phyloP scores from a whole-genome alignment of 2,113 vertebrate species.

The Ellobius talpinus region DNA sequence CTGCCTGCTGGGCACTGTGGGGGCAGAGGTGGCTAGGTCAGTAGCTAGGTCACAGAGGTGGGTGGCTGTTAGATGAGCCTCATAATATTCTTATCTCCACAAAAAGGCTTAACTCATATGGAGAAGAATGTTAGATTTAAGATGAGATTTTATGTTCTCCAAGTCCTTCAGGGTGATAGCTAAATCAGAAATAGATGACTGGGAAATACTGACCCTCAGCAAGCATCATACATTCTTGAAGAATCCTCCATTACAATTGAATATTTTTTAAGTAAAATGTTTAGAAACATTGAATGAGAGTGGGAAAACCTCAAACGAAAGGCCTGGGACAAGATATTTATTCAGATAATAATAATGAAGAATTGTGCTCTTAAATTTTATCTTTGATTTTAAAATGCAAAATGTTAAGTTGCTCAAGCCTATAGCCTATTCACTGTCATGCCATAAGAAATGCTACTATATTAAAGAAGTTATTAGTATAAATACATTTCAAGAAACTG shows the following conservation, averaged over 20 bases:
- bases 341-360: neutral
- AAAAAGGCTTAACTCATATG: neutral
- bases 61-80: neutral
- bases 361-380: slow-evolving; percentile 15
- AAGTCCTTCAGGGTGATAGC: neutral
- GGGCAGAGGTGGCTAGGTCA: no score
- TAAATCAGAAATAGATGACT: neutral
- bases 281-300: slow-evolving; percentile 7
- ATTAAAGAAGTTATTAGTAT: slow-evolving; percentile 64
- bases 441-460: slow-evolving; percentile 46
- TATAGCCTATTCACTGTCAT: neutral
- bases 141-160: neutral
- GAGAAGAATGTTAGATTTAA: neutral
- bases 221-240: neutral
- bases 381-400: slow-evolving; percentile 42
- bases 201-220: neutral
- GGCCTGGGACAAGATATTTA: slow-evolving; percentile 7
- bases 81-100: neutral
- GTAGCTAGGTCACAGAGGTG: neutral
- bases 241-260: neutral
- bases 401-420: neutral
- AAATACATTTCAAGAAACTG: slow-evolving; percentile 73
- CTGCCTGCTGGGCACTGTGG: neutral
- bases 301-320: neutral
- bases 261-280: neutral